phyloP scores from a whole-genome alignment of 2,113 vertebrate genomes.

The Willisornis vidua region DNA sequence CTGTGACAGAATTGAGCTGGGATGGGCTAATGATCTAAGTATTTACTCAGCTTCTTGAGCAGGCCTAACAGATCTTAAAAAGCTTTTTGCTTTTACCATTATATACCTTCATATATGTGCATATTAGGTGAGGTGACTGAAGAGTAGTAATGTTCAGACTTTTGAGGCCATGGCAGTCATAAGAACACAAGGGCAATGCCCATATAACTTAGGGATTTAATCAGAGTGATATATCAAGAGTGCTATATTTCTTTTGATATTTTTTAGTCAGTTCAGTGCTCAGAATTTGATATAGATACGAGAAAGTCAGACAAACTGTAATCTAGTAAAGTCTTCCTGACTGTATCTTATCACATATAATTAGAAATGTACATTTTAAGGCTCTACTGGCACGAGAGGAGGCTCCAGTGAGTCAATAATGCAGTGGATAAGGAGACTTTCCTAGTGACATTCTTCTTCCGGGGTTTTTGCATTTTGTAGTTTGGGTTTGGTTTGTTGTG shows the following conservation, averaged over 20 bases:
- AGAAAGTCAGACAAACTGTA: neutral
- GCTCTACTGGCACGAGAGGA: too few species aligned
- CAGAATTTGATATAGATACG: fast-evolving
- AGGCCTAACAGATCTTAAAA: neutral
- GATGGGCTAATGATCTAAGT: neutral
- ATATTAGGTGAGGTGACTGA: neutral
- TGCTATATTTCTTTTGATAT: neutral
- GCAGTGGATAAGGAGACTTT: too few species aligned
- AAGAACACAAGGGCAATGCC: neutral
- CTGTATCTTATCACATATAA: neutral
- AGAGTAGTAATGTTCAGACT: neutral
- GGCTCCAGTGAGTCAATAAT: too few species aligned
- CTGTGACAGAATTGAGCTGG: neutral
- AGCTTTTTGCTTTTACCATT: neutral
- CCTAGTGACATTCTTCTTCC: too few species aligned
- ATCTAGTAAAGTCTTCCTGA: neutral
- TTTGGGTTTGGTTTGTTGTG: too few species aligned
- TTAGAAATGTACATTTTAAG: neutral
- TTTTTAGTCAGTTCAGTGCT: neutral
- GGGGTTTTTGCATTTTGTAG: too few species aligned
- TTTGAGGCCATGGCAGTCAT: neutral
- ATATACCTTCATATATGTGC: neutral
- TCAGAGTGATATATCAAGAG: neutral
- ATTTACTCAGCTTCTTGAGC: neutral
- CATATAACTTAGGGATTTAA: neutral